Evolutionary conservation across 1,140 invertebrate species (phyloP), one percentile per base, ranked within the genome.

Genomic region (Psilanteris sp.): DNA sequence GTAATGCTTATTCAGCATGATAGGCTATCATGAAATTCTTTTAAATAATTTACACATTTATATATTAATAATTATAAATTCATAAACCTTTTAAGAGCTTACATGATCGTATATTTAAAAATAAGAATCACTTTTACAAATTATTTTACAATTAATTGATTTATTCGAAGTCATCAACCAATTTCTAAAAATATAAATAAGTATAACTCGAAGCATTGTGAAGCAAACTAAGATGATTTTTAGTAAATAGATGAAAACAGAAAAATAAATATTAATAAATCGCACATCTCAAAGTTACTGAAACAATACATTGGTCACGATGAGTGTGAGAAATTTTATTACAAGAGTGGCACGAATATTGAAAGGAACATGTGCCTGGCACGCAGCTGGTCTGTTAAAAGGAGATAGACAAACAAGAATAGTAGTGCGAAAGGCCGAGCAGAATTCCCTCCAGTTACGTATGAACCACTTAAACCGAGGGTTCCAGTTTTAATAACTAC

Each of bases 311-410:
- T 46, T 39, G 41, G 22, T 55, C 16, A 27, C 29, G 27, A 31
- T 48, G 22, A 48, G 24, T 31, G 31, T 20, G 29, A 50, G 15
- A 24, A 68, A 67, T 55, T 54, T 31, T 50, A 26, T 54, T 41
- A 22, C 11, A 9, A n/a, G 43, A 48, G 66, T 52, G 67, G 41
- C 39, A 29, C 22, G 13, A n/a, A 34, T 55, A 62, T 62, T 62
- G 67, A 62, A 72, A 72, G 57, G 68, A 55, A 72, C 68, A 64
- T 72, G 57, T 48, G 55, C 44, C 48, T 55, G 57, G 31, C 54
- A 43, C 36, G 46, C 41, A 3, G n/a, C 32, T 16, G 27, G 31
- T 34, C 54, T 36, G 37, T 34, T 50, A 22, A 36, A 61, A 59
- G 24, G 27, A 52, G 68, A 54, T 41, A 50, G 66, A 50, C 43